Conservation (phyloP, 2,797 vertebrate species). For the Simalia tracyae region DNA sequence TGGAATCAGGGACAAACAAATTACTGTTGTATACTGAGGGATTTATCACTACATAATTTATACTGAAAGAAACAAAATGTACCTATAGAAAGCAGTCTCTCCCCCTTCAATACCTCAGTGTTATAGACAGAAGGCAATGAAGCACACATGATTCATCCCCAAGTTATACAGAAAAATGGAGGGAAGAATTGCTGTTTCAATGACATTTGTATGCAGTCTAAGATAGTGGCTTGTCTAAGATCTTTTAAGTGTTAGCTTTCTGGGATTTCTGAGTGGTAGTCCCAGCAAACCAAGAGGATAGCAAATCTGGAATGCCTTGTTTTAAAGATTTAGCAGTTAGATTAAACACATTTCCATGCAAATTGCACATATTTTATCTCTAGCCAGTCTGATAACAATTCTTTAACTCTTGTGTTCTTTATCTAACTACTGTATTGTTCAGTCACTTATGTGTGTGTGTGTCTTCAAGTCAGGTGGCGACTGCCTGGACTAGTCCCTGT, state of each 20-base stretch:
- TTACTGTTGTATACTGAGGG: background rate
- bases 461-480: no score
- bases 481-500: no score
- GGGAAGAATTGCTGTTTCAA: background rate
- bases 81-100: background rate
- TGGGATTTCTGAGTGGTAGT: background rate
- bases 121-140: background rate
- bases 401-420: background rate
- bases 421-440: background rate
- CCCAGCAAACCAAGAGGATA: background rate
- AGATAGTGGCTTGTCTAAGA: background rate
- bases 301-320: background rate
- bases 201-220: background rate
- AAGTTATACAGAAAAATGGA: background rate
- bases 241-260: background rate
- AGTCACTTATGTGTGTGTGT: background rate
- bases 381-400: background rate
- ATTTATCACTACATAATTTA: background rate
- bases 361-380: background rate
- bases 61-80: background rate
- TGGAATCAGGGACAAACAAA: background rate
- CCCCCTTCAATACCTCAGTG: background rate
- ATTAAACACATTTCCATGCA: background rate
- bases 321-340: background rate
- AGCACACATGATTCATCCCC: no score